Evolutionary conservation across 2,888 invertebrate species (phyloP).

Genomic region (Aphidoletes aphidimyza): DNA sequence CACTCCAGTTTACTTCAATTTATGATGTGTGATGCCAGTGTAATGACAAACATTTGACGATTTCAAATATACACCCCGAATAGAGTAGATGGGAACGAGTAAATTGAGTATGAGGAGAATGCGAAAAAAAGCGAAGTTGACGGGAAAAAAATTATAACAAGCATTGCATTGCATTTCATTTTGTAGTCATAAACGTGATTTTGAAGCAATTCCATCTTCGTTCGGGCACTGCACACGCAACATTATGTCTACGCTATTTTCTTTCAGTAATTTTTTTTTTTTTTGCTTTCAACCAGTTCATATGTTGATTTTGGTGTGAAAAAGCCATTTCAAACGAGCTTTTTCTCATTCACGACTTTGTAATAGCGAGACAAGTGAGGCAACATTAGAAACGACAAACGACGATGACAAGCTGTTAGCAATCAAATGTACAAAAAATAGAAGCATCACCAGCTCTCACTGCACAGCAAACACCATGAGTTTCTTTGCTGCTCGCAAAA

Average conservation of each 20-base stretch:
- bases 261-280: not conserved
- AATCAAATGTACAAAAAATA: conserved; percentile 7
- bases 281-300: not conserved
- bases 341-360: not conserved
- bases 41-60: conserved; percentile 1
- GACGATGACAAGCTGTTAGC: conserved; percentile 31
- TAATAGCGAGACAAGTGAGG: not conserved
- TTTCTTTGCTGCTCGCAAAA: conserved; percentile 23
- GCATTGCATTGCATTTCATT: conserved; percentile 33
- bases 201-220: not conserved
- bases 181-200: conserved; percentile 35
- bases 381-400: conserved; percentile 21
- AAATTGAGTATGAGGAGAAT: not conserved
- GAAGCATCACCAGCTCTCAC: too few species aligned
- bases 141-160: conserved; percentile 7
- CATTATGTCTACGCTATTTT: not conserved
- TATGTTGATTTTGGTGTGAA: conserved; percentile 26
- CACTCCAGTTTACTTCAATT: conserved; percentile 17
- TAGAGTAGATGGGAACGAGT: not conserved
- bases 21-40: conserved; percentile 16
- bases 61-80: not conserved
- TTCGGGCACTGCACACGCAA: conserved; percentile 17
- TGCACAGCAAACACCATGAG: not conserved
- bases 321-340: not conserved
- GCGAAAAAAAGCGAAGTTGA: not conserved